A percentile compares a stretch with the other conserved stretches of the same genome.
Evolutionary conservation across 2,113 vertebrate genomes (phyloP).

Genomic region (Leucoraja erinaceus): DNA sequence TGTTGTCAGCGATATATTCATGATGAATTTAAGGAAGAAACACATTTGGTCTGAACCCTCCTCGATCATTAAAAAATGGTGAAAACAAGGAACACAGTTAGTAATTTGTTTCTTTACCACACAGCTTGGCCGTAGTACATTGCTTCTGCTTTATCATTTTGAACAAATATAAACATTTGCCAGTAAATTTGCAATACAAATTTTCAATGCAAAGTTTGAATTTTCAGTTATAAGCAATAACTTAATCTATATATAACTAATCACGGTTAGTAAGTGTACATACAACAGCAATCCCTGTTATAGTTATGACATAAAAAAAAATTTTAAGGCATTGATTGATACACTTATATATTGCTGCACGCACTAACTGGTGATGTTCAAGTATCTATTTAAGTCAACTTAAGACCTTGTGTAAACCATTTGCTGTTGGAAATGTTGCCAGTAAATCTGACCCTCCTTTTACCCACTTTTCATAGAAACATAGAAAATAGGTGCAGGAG

Average conservation of each 20-base stretch:
- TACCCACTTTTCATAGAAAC: neutral
- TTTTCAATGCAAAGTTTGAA: neutral
- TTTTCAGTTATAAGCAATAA: neutral
- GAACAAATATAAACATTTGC: neutral
- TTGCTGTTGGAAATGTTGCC: neutral
- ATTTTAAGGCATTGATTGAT: neutral
- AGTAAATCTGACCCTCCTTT: neutral
- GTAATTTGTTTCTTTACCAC: neutral
- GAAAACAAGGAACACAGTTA: neutral
- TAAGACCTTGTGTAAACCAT: neutral
- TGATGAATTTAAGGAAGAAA: too few relatives aligned
- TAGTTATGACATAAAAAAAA: neutral
- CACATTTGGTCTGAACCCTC: too few relatives aligned
- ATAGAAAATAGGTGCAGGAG: too few relatives aligned
- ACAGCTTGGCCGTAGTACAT: neutral
- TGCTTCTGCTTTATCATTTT: neutral
- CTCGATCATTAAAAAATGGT: too few relatives aligned
- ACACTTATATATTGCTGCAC: neutral
- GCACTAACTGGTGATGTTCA: neutral
- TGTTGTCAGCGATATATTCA: too few relatives aligned
- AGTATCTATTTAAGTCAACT: neutral
- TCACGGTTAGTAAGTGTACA: neutral
- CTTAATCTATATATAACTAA: neutral
- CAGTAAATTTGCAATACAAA: neutral
- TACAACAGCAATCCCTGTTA: neutral